phyloP scores from a whole-genome alignment of 2,113 vertebrate genomes.

The Felis chaus region DNA sequence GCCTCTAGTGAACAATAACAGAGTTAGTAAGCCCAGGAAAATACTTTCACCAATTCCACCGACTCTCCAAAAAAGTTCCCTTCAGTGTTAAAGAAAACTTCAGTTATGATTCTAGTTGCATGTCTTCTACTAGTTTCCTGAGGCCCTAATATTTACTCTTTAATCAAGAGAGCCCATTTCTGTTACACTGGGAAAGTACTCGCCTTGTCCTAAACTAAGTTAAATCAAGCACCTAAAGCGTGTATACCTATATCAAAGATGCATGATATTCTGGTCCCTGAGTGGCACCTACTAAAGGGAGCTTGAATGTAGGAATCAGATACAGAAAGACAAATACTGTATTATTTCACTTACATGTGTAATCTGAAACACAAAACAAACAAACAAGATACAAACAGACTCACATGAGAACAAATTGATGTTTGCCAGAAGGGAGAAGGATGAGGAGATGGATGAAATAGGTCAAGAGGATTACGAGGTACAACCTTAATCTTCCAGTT shows the following conservation, averaged over 20 bases:
- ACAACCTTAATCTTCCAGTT: neutral
- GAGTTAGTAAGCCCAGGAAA: conserved; percentile 1
- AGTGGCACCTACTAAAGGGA: neutral
- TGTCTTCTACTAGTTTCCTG: conserved; percentile 12
- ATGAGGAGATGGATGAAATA: neutral
- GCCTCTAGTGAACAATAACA: neutral
- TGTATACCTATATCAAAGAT: neutral
- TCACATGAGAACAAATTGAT: neutral
- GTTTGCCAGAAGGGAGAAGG: neutral
- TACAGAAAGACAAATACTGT: neutral
- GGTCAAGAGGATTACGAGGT: neutral
- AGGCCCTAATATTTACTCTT: neutral
- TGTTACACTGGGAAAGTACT: neutral
- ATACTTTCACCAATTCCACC: neutral
- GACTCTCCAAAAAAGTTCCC: conserved; percentile 37
- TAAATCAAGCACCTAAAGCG: neutral
- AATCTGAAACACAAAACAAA: neutral
- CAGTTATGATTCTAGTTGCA: neutral
- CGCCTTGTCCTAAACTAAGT: neutral
- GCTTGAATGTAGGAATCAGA: neutral
- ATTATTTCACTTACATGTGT: neutral
- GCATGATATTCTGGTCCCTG: neutral
- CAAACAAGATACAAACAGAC: neutral
- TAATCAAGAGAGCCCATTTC: neutral
- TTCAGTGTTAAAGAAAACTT: neutral